Evolutionary conservation across 1,140 invertebrate species (phyloP).

Genomic region (Chionoecetes opilio): DNA sequence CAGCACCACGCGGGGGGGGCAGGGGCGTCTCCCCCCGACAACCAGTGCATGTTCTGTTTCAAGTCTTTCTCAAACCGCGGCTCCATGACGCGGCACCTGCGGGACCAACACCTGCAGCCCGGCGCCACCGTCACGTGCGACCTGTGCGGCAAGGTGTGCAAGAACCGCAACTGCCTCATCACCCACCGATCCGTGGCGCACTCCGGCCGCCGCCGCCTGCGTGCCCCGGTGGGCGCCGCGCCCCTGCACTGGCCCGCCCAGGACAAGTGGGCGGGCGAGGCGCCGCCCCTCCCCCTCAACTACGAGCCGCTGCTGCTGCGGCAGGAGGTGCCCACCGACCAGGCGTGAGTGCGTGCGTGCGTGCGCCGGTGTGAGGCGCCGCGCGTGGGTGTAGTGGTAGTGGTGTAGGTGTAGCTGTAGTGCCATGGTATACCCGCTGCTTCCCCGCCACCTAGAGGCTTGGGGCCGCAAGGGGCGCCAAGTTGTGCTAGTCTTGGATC

Average conservation of each 20-base stretch:
- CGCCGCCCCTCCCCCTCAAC: constrained; percentile 2
- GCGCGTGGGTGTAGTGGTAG: too few relatives aligned
- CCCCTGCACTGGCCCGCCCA: constrained; percentile 63
- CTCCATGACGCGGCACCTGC: constrained; percentile 80
- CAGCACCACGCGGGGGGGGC: constrained; percentile 66
- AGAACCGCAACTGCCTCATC: constrained; percentile 90
- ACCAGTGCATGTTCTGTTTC: constrained; percentile 85
- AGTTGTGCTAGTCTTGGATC: constrained; percentile 77
- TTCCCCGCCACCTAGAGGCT: constrained; percentile 67
- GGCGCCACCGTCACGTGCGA: constrained; percentile 86
- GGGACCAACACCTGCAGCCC: constrained; percentile 81
- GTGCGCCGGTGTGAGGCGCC: constrained; percentile 33
- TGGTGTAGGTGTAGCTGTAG: neutral
- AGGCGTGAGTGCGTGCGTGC: constrained; percentile 64
- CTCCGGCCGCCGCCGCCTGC: constrained; percentile 87
- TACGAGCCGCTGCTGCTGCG: constrained; percentile 53
- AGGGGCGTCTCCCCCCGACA: constrained; percentile 86
- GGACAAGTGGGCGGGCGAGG: neutral
- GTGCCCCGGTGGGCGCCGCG: constrained; percentile 30
- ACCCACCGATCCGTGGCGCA: constrained; percentile 90
- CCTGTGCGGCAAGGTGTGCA: constrained; percentile 90
- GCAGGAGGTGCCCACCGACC: constrained; percentile 72
- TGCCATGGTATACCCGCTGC: constrained; percentile 13
- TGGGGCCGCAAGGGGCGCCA: constrained; percentile 62
- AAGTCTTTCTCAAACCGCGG: constrained; percentile 81